A percentile compares a stretch with the other conserved stretches of the same genome.
Evolutionary conservation across 2,113 vertebrate species (phyloP).

Genomic region (Symphodus melops): DNA sequence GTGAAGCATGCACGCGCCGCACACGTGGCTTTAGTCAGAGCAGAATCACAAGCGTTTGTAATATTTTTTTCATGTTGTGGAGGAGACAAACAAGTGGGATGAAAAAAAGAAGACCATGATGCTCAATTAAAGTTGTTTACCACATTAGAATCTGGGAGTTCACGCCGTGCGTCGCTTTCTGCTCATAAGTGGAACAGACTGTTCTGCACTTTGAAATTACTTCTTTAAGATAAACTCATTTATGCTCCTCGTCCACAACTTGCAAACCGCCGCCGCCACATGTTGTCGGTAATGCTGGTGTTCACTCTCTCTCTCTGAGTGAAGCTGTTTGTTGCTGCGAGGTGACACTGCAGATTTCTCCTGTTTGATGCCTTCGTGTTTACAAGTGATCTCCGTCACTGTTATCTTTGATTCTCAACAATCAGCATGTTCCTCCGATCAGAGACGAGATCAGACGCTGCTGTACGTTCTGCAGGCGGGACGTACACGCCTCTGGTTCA

Average conservation of each 20-base stretch:
- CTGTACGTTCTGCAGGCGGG: no score
- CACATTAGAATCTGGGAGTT: conserved; percentile 29
- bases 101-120: conserved; percentile 19
- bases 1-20: neutral
- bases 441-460: no score
- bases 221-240: conserved; percentile 37
- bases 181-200: conserved; percentile 16
- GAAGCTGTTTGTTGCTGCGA: neutral
- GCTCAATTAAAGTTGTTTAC: conserved; percentile 55
- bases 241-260: conserved; percentile 5
- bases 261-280: conserved; percentile 8
- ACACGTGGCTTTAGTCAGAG: neutral
- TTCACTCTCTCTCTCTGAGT: conserved; percentile 11
- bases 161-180: neutral
- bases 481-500: no score
- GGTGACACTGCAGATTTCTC: neutral
- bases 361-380: neutral
- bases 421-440: no score
- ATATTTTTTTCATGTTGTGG: conserved; percentile 2
- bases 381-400: neutral
- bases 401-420: neutral
- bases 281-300: neutral
- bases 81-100: conserved; percentile 6
- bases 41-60: conserved; percentile 16
- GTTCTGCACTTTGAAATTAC: conserved; percentile 12